Evolutionary conservation across 1,140 invertebrate genomes (phyloP).

Genomic region (Onthophagus taurus): DNA sequence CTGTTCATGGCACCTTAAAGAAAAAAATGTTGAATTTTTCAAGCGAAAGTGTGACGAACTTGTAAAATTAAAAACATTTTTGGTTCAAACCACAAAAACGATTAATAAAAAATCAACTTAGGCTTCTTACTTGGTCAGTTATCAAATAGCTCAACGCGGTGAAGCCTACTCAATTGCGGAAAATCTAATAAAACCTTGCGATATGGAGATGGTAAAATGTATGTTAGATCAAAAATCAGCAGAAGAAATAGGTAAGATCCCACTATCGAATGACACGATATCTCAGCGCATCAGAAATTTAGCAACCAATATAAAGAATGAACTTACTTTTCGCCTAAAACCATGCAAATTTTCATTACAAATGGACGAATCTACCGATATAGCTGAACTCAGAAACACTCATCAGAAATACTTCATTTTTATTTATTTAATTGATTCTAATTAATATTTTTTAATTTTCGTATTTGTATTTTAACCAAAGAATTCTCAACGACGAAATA

Average conservation of each 20-base stretch:
- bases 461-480: too few relatives aligned
- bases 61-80: too few relatives aligned
- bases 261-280: conserved; percentile 16
- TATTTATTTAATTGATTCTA: too few relatives aligned
- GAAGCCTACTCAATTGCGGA: conserved; percentile 18
- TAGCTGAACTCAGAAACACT: conserved; percentile 12
- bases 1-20: too few relatives aligned
- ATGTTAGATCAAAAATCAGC: conserved; percentile 1
- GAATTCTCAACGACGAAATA: too few relatives aligned
- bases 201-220: conserved; percentile 14
- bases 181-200: conserved; percentile 15
- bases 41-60: too few relatives aligned
- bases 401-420: too few relatives aligned
- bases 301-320: conserved; percentile 10
- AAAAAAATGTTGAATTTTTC: too few relatives aligned
- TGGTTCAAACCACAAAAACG: too few relatives aligned
- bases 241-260: conserved; percentile 9
- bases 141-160: conserved; percentile 8
- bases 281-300: conserved; percentile 4
- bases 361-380: conserved; percentile 16
- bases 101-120: too few relatives aligned
- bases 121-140: too few relatives aligned
- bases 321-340: conserved; percentile 18
- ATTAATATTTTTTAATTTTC: too few relatives aligned
- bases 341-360: conserved; percentile 15